Evolutionary conservation across 30 jellyfish, hydroid and myxozoan genomes (phyloP), one percentile per base, ranked within the genome.

Genomic region (Turritopsis dohrnii): DNA sequence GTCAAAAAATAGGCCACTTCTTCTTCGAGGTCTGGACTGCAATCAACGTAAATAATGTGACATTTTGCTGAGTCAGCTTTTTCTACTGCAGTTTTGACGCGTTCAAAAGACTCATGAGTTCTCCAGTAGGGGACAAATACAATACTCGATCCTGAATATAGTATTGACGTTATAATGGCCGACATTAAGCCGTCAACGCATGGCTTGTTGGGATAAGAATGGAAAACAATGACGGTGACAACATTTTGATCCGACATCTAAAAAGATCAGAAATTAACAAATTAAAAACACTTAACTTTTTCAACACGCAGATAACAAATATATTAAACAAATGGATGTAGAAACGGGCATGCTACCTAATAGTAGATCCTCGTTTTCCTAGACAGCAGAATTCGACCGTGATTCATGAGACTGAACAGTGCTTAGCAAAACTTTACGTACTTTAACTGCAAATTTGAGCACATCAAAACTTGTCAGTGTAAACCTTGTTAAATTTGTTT

Each of bases 171-270:
- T 22, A 80, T 80, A 21, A 80, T 80, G 18, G 82, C 87, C 21
- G 87, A 53, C 31, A 80, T 53, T 24, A 80, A 54, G 23, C 87
- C 87, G 29, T 80, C 87, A 25, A 80, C 28, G 20, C 87, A 80
- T 22, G 87, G 87, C 18, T 52, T 31, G 21, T 80, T 1, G 0
- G 87, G 82, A 53, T 80, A 80, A 26, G 87, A 53, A 26, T 80
- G 87, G 65, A 80, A 80, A 27, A 71, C 87, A 13, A 80, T 31
- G 53, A 80, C 21, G 53, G 54, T 71, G 60, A 41, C n/a, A n/a
- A n/a, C 60, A 13, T 41, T 41, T 41, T 41, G 60, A 41, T 3
- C 60, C 60, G 9, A 41, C 60, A 41, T 41, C 60, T 41, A 41
- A 41, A 41, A 41, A 41, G 60, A 41, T 41, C 60, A 41, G 60